Evolutionary conservation across 2,888 invertebrate genomes (phyloP).

Genomic region (Sthenelais limicola): DNA sequence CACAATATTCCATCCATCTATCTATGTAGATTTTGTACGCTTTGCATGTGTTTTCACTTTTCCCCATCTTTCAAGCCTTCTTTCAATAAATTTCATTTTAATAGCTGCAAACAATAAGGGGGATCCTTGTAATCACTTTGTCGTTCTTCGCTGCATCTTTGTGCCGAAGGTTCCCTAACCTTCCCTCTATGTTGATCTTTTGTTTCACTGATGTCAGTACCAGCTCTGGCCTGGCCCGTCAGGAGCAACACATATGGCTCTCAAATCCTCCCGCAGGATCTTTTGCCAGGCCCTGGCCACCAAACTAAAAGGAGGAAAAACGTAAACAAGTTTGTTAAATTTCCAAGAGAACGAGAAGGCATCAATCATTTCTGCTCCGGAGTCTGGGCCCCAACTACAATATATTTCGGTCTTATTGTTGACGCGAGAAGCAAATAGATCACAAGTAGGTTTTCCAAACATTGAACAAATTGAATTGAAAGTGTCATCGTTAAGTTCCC

Average conservation of each 20-base stretch:
- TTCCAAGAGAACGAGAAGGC: background rate
- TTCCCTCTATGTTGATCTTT: background rate
- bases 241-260: background rate
- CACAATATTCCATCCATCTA: too few species aligned
- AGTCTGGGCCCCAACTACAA: background rate
- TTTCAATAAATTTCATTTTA: too few species aligned
- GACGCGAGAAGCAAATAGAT: background rate
- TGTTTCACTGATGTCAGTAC: background rate
- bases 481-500: background rate
- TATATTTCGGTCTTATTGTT: background rate
- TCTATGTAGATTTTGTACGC: too few species aligned
- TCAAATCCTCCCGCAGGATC: background rate
- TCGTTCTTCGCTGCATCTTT: too few species aligned
- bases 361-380: background rate
- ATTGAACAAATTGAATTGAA: background rate
- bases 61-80: too few species aligned
- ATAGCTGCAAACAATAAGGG: too few species aligned
- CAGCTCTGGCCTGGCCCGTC: background rate
- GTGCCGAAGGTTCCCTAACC: background rate
- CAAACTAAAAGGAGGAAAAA: background rate
- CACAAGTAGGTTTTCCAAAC: background rate
- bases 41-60: too few species aligned
- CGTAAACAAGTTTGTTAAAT: background rate
- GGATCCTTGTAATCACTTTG: too few species aligned
- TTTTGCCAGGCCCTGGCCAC: background rate